Evolutionary conservation across 1,140 invertebrate species (phyloP), one percentile per base, ranked within the genome.

Genomic region (Bombus waltoni): DNA sequence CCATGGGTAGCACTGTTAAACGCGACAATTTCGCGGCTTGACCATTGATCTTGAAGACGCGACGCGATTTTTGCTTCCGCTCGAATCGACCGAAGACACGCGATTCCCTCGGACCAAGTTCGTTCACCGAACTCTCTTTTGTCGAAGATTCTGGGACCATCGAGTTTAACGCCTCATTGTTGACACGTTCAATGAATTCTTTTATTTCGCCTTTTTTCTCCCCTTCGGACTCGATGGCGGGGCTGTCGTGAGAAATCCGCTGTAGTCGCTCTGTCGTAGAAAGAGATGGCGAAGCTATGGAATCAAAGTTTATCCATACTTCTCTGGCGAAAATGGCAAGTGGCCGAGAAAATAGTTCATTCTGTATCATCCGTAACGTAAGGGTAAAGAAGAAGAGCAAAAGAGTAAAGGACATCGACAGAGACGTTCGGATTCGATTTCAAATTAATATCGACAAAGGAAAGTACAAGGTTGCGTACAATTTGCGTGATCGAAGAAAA

Each of bases 41-140:
- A 73, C 71, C 68, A 74, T 44, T 78, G 62, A 85, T 77, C 66
- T 59, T 68, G 79, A 53, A 28, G 59, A 62, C 28, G 84, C 79
- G 90, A 89, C 71, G 72, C 66, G 82, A 88, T 79, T 91, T 87
- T 83, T 79, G 75, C 42, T 77, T 44, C 59, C 77, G 90, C 40
- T 90, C 68, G 13, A 32, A 87, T 72, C 72, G 81, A 68, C 38
- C 73, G 76, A 82, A 73, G 88, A 92, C 92, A 92, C 91, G 91
- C 88, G 82, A 92, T 78, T 87, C 65, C 68, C 35, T 85, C 85
- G 85, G 80, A 75, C 57, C 40, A n/a, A 6, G 59, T 42, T 89
- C 89, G 84, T 90, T 80, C 75, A 90, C 73, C 79, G 72, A 22
- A 9, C 11, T 18, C 2, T 18, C 35, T 40, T 89, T 90, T 84